phyloP scores from a whole-genome alignment of 2,888 invertebrate genomes.

The Eupithecia inturbata region DNA sequence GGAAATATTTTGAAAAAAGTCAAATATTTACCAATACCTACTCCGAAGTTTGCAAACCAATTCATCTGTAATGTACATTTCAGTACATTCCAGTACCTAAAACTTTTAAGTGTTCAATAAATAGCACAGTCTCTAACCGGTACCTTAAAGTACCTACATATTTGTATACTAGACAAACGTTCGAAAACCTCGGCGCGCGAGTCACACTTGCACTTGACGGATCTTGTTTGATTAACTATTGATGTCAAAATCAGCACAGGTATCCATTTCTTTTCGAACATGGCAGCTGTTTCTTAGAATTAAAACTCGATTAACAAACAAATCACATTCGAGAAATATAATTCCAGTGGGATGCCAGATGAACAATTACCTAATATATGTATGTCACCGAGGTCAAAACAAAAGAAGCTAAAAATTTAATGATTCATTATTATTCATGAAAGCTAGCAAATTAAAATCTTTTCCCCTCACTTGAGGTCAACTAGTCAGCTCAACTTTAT shows the following conservation, averaged over 20 bases:
- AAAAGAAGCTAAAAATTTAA: background rate
- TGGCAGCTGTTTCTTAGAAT: background rate
- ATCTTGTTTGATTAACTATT: too few relatives aligned
- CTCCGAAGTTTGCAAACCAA: too few relatives aligned
- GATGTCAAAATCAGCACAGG: background rate
- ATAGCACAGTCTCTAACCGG: too few relatives aligned
- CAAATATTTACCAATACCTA: too few relatives aligned
- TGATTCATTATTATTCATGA: slow-evolving; percentile 12
- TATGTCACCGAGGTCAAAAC: background rate
- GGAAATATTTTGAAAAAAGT: too few relatives aligned
- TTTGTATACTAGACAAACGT: too few relatives aligned
- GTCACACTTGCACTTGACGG: too few relatives aligned
- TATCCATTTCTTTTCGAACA: background rate
- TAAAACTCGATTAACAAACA: background rate
- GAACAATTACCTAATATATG: background rate
- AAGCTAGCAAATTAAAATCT: slow-evolving; percentile 12
- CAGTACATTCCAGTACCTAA: too few relatives aligned
- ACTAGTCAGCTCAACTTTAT: slow-evolving; percentile 27
- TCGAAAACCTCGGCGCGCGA: too few relatives aligned
- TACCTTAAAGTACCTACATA: too few relatives aligned
- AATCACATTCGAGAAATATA: background rate
- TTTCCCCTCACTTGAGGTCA: slow-evolving; percentile 25
- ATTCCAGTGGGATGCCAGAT: background rate
- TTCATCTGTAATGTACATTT: too few relatives aligned
- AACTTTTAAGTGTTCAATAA: too few relatives aligned